These are phyloP conservation scores for Hydropsyche tenuis DNA, from an alignment of 1,140 invertebrate genomes.

Conservation along the genomic window DNA sequence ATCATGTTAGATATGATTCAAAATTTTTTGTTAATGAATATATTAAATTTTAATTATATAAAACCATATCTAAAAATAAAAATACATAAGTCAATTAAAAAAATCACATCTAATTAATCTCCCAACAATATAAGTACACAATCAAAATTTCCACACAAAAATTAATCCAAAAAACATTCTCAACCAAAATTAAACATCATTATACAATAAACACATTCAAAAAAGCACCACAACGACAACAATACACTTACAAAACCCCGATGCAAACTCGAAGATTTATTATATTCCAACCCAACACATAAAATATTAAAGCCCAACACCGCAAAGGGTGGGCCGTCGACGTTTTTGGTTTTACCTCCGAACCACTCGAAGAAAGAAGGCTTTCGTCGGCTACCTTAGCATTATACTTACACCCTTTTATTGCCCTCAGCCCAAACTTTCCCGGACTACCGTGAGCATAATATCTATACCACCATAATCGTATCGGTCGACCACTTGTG, in stretches of 20 bases:
- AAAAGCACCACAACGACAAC: neutral
- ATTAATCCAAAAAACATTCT: too few relatives aligned
- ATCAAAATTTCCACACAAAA: too few relatives aligned
- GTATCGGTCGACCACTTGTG: conserved; percentile 18
- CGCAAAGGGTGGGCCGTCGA: neutral
- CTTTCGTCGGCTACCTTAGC: neutral
- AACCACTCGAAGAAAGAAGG: neutral
- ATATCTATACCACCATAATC: conserved; percentile 11
- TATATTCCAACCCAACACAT: too few relatives aligned
- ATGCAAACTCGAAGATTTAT: neutral
- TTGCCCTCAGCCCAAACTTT: neutral
- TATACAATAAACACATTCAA: neutral
- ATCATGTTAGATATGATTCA: too few relatives aligned
- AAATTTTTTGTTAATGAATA: too few relatives aligned
- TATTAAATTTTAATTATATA: too few relatives aligned
- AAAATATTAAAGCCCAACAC: too few relatives aligned
- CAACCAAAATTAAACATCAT: too few relatives aligned
- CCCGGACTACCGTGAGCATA: neutral
- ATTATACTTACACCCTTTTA: neutral
- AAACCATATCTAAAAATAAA: too few relatives aligned
- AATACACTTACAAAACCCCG: neutral
- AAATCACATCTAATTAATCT: too few relatives aligned
- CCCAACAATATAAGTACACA: too few relatives aligned
- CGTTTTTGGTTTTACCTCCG: neutral
- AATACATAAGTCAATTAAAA: too few relatives aligned